Evolutionary conservation across 1,140 invertebrate species (phyloP), one percentile per base, ranked within the genome.

Genomic region (Brachionus asplanchnoidis): DNA sequence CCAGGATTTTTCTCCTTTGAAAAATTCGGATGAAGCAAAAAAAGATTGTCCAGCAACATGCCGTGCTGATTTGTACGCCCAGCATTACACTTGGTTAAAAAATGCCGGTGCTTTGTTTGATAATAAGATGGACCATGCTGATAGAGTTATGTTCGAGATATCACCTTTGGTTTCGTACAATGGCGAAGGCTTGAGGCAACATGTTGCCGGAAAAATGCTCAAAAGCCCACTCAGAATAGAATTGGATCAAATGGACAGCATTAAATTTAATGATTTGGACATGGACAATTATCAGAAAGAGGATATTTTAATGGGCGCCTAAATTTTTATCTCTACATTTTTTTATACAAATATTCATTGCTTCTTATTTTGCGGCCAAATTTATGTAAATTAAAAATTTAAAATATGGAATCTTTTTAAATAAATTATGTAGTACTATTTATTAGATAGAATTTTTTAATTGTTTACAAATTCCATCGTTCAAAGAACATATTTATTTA

Each of bases 1-100:
- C 86, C 94, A 94, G 84, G 97, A 99, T 88, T 99, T 99, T 88
- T 96, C 96, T 87, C 96, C 97, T 0, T 88, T 99, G 85, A 99
- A 99, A 89, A 99, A 99, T 91, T 20, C 53, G 1, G 53, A 60
- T 23, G 86, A 56, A 60, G 53, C 46, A 7, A 65, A 65, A 68
- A 82, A 68, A 60, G 79, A 82, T 28, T 42, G 36, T 82, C 79
- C 79, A 14, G 20, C 53, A 12, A 60, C 53, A 3, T 82, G 79
- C 36, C 17, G 79, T 2, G 20, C 28, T n/a, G 79, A 82, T 60
- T 44, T 82, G 40, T 65, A 65, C 7, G n/a, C 32, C 28, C 79
- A 40, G 36, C 79, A 82, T 68, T 44, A 65, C n/a, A 28, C 20
- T 32, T 82, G 79, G 79, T 68, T 82, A 32, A 68, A 60, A 60